A percentile compares a stretch with the other conserved stretches of the same genome.
These are phyloP conservation scores for Narcine bancroftii DNA, from an alignment of 2,113 vertebrate genomes.

Conservation along the genomic window DNA sequence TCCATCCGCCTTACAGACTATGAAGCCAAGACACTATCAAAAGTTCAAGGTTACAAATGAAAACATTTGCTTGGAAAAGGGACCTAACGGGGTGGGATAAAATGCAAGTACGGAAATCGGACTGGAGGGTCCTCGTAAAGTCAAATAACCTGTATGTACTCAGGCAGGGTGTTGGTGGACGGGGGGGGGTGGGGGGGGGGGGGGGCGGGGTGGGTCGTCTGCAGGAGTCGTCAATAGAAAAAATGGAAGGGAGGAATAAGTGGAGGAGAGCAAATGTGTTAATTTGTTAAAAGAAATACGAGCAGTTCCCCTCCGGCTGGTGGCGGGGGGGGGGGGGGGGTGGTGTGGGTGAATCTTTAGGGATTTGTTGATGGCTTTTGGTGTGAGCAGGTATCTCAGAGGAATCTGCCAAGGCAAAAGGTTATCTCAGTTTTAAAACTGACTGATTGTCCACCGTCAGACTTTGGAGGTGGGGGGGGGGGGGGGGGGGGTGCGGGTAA, in stretches of 20 bases:
- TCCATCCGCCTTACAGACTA: too few species aligned
- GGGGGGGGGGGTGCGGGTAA: slow-evolving; percentile 35
- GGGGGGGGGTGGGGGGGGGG: background rate
- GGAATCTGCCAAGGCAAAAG: background rate
- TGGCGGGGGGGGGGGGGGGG: too few species aligned
- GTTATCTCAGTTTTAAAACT: slow-evolving; percentile 50
- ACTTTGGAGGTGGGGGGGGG: slow-evolving; percentile 41
- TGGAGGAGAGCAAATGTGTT: slow-evolving; percentile 44
- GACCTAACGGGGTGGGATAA: too few species aligned
- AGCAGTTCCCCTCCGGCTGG: slow-evolving; percentile 64
- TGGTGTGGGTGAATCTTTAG: slow-evolving; percentile 62
- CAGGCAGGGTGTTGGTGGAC: too few species aligned
- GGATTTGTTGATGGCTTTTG: slow-evolving; percentile 59
- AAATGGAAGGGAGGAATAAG: background rate
- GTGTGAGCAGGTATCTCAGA: background rate
- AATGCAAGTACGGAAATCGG: background rate
- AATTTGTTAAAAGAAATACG: slow-evolving; percentile 61
- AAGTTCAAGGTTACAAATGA: background rate
- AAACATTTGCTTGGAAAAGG: background rate
- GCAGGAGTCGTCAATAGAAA: background rate
- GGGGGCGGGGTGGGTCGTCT: background rate
- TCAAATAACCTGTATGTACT: background rate
- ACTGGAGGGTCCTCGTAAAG: background rate
- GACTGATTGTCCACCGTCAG: slow-evolving; percentile 42
- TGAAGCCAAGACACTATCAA: too few species aligned